phyloP scores from a whole-genome alignment of 2,113 vertebrate species.

The Eudyptes chrysolophus region DNA sequence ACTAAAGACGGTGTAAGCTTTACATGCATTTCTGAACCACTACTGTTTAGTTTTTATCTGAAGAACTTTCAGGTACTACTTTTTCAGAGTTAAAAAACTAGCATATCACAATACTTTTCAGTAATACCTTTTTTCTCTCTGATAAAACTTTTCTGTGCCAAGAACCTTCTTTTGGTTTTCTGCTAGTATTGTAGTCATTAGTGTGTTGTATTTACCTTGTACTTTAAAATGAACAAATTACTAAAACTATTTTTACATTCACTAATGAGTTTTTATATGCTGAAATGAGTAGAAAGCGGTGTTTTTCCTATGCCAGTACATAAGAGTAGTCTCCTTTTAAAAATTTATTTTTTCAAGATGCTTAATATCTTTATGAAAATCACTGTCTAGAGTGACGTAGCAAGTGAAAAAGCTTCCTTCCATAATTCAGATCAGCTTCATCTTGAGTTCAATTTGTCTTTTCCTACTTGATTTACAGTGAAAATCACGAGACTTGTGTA shows the following conservation, averaged over 20 bases:
- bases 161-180: neutral
- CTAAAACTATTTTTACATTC: neutral
- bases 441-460: neutral
- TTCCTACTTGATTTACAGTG: neutral
- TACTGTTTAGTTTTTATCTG: neutral
- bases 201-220: neutral
- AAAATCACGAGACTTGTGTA: neutral
- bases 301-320: neutral
- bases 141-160: neutral
- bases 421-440: neutral
- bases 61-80: neutral
- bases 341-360: neutral
- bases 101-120: neutral
- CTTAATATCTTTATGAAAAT: neutral
- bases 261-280: neutral
- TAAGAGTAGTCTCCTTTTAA: neutral
- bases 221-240: neutral
- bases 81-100: neutral
- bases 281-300: neutral
- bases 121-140: neutral
- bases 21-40: neutral
- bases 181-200: neutral
- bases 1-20: neutral
- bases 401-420: neutral
- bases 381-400: neutral